Conservation (phyloP, 2,113 vertebrate genomes). For the Albula glossodonta region DNA sequence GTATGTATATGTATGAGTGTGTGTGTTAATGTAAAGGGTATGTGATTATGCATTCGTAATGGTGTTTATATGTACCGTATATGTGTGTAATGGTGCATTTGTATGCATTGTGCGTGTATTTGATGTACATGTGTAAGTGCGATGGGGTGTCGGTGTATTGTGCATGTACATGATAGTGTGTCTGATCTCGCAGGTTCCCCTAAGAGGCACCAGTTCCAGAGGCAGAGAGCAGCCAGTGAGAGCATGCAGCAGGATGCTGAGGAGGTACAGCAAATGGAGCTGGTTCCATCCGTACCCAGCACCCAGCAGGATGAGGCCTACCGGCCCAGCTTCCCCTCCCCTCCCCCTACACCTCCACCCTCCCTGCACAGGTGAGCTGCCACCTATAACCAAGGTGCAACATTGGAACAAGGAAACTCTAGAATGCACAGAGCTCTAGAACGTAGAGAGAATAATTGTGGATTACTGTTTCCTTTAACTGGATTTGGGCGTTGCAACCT, state of each 20-base stretch:
- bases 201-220: constrained; percentile 86
- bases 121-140: neutral
- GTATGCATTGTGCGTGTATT: neutral
- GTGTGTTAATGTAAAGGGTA: neutral
- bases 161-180: neutral
- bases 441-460: too few relatives aligned
- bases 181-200: constrained; percentile 77
- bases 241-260: constrained; percentile 85
- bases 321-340: constrained; percentile 69
- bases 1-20: neutral
- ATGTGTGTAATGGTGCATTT: neutral
- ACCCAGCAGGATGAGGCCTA: constrained; percentile 62
- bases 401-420: too few relatives aligned
- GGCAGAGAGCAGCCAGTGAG: constrained; percentile 93
- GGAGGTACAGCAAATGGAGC: constrained; percentile 64
- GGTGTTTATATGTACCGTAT: neutral
- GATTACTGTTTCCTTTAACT: too few relatives aligned
- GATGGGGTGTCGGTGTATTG: neutral
- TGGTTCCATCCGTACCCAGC: constrained; percentile 74
- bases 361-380: constrained; percentile 82
- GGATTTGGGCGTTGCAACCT: too few relatives aligned
- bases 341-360: constrained; percentile 70
- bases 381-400: too few relatives aligned
- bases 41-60: neutral
- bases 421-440: too few relatives aligned